Evolutionary conservation across 2,888 invertebrate genomes (phyloP).

Genomic region (Gryllus longicercus): DNA sequence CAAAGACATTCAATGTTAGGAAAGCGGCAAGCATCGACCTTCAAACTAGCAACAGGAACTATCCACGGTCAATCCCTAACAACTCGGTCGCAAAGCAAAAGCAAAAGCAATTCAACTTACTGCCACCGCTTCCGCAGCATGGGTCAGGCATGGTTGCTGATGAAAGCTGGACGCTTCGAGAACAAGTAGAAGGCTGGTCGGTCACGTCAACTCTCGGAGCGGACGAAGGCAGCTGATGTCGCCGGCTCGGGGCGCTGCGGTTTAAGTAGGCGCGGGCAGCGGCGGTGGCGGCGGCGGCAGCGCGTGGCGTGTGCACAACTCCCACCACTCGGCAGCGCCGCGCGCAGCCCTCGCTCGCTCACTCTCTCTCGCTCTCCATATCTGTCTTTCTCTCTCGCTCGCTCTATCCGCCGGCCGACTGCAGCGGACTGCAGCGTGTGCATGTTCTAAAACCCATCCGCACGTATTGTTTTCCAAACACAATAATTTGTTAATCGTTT

Average conservation of each 20-base stretch:
- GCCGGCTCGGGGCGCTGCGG: neutral
- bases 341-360: too few species aligned
- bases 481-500: too few species aligned
- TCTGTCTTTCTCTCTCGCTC: too few species aligned
- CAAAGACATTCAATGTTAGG: constrained; percentile 28
- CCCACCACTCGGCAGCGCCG: too few species aligned
- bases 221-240: neutral
- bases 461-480: too few species aligned
- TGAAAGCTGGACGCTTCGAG: neutral
- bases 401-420: too few species aligned
- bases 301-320: too few species aligned
- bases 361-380: too few species aligned
- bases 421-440: too few species aligned
- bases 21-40: too few species aligned
- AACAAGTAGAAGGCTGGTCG: neutral
- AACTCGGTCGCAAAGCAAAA: neutral
- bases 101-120: constrained; percentile 23
- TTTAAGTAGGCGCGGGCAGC: neutral
- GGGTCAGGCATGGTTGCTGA: constrained; percentile 31
- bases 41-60: constrained; percentile 22
- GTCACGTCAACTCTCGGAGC: neutral
- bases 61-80: neutral
- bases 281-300: neutral
- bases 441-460: too few species aligned
- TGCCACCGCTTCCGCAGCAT: constrained; percentile 31